phyloP scores from a whole-genome alignment of 2,888 invertebrate genomes.

The Andrena chrysosceles region DNA sequence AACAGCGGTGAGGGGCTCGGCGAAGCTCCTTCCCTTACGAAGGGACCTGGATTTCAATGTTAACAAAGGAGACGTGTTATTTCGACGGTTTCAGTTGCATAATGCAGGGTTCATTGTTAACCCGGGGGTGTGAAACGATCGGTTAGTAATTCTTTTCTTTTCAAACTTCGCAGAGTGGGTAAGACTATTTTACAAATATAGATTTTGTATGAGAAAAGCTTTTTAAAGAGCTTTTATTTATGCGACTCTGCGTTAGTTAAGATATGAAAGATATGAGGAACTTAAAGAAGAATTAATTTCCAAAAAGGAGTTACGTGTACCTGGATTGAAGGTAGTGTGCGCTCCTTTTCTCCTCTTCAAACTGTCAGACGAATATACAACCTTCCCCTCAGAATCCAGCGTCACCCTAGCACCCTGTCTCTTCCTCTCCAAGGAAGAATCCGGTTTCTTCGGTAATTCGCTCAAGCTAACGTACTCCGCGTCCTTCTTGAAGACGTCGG shows the following conservation, averaged over 20 bases:
- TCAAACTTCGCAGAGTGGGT: too few species aligned
- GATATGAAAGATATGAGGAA: too few species aligned
- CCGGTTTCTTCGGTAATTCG: constrained; percentile 89
- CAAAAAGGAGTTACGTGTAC: constrained; percentile 79
- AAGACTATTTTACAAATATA: too few species aligned
- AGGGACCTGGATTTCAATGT: constrained; percentile 86
- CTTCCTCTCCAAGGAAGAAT: constrained; percentile 86
- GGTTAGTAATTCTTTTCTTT: too few species aligned
- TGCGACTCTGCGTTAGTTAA: too few species aligned
- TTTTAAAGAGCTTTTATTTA: too few species aligned
- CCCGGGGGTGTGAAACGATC: background rate
- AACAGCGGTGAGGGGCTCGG: constrained; percentile 86
- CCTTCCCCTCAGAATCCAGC: constrained; percentile 94
- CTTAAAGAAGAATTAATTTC: background rate
- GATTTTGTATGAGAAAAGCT: too few species aligned
- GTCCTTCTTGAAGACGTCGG: constrained; percentile 89
- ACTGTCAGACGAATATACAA: constrained; percentile 95
- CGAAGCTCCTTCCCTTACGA: constrained; percentile 88
- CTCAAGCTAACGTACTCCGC: constrained; percentile 93
- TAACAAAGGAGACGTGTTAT: background rate
- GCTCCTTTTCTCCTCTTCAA: constrained; percentile 92
- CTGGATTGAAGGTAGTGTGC: constrained; percentile 95
- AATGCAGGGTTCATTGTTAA: background rate
- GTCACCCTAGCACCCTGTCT: constrained; percentile 92
- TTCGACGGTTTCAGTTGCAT: background rate